Evolutionary conservation across 2,113 vertebrate species (phyloP).

Genomic region (Scalopus aquaticus): DNA sequence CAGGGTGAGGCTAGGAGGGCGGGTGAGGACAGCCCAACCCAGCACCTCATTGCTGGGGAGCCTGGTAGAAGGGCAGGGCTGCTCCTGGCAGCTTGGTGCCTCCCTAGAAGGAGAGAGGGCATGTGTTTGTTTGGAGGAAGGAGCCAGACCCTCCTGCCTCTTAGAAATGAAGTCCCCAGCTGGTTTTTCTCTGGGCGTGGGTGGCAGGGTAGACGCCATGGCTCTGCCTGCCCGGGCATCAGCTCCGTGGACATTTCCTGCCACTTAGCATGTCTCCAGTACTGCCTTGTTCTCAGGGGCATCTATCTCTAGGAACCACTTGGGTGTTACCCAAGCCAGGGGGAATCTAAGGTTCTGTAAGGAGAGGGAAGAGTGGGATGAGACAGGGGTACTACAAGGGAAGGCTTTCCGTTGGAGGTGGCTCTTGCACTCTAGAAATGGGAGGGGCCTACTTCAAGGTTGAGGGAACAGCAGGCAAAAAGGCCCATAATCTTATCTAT

Average conservation of each 20-base stretch:
- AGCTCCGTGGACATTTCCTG: background rate
- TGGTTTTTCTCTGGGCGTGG: background rate
- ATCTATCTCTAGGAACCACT: background rate
- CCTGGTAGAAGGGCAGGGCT: background rate
- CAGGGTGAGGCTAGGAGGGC: conserved; percentile 61
- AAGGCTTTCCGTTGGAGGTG: background rate
- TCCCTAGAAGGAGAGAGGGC: background rate
- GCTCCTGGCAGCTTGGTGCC: background rate
- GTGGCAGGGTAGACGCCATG: background rate
- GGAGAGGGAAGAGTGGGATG: background rate
- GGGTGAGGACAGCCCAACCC: conserved; percentile 62
- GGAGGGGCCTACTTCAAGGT: background rate
- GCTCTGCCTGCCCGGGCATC: background rate
- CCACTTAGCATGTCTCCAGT: background rate
- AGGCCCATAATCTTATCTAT: background rate
- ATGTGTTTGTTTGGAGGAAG: background rate
- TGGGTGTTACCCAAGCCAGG: background rate
- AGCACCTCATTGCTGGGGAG: background rate
- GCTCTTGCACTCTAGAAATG: background rate
- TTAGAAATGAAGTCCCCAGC: background rate
- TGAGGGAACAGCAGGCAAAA: background rate
- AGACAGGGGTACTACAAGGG: background rate
- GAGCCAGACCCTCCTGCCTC: background rate
- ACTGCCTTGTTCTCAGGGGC: background rate
- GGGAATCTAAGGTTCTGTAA: background rate